A percentile compares a stretch with the other conserved stretches of the same genome.
These are phyloP conservation scores for Eremobia ochroleuca DNA, from an alignment of 2,888 invertebrate species.

Conservation along the genomic window DNA sequence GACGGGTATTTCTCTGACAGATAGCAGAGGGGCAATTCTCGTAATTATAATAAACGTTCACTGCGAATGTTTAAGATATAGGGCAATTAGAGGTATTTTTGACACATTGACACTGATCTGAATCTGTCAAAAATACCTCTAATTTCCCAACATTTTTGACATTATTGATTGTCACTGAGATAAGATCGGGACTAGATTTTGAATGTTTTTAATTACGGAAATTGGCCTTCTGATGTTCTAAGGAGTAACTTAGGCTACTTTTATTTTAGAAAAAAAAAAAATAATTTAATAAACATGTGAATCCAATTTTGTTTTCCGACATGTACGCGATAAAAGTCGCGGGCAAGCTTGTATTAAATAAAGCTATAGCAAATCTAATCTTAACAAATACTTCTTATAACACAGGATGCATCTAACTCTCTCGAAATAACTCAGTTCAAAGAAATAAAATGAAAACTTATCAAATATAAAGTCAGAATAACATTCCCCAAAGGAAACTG, in stretches of 20 bases:
- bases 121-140: not conserved
- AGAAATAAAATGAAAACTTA: conserved; percentile 36
- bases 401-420: conserved; percentile 3
- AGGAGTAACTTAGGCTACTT: not conserved
- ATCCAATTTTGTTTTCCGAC: not conserved
- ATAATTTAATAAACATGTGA: not conserved
- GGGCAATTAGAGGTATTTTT: too few species aligned
- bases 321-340: not conserved
- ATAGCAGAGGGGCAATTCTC: too few species aligned
- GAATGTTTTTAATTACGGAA: not conserved
- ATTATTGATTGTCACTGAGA: not conserved
- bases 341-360: not conserved
- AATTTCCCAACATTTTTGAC: not conserved
- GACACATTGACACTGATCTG: too few species aligned
- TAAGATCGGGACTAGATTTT: not conserved
- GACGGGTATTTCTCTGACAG: not conserved
- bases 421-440: not conserved
- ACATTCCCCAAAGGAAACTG: conserved; percentile 2
- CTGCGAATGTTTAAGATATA: too few species aligned
- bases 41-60: not conserved
- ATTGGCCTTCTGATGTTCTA: not conserved
- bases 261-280: not conserved
- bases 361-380: not conserved
- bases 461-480: conserved; percentile 20
- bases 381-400: not conserved